These are phyloP conservation scores for Malthinus flaveolus DNA, from an alignment of 2,888 invertebrate genomes.

Conservation along the genomic window DNA sequence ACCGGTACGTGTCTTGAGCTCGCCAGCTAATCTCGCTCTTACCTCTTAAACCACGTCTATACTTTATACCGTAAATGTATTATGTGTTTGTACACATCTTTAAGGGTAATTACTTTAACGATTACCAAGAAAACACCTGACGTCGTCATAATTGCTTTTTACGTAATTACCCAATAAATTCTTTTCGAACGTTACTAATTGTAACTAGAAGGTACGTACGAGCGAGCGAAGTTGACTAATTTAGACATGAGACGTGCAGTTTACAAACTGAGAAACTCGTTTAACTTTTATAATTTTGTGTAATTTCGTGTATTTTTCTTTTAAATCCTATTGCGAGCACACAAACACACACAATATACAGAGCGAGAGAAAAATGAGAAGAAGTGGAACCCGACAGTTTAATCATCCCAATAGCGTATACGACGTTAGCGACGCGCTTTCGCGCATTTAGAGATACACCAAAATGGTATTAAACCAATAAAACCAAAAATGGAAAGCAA, in stretches of 20 bases:
- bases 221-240: no score
- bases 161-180: conserved; percentile 27
- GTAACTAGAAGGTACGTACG: neutral
- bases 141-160: conserved; percentile 21
- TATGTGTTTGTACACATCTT: conserved; percentile 29
- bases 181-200: conserved; percentile 21
- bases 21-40: conserved; percentile 24
- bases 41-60: conserved; percentile 18
- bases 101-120: conserved; percentile 33
- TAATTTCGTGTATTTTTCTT: no score
- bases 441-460: conserved; percentile 20
- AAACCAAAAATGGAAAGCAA: conserved; percentile 24
- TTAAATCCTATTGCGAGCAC: no score
- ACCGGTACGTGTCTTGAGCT: conserved; percentile 41
- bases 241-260: no score
- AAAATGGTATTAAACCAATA: conserved; percentile 26
- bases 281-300: no score
- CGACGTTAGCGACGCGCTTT: conserved; percentile 21
- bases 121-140: conserved; percentile 28
- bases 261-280: no score
- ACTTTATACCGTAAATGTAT: neutral
- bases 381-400: neutral
- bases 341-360: no score
- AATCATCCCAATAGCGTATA: conserved; percentile 20
- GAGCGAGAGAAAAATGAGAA: no score